A percentile compares a stretch with the other conserved stretches of the same genome.
Evolutionary conservation across 2,797 vertebrate genomes (phyloP).

Genomic region (Chaetodon trifasciatus): DNA sequence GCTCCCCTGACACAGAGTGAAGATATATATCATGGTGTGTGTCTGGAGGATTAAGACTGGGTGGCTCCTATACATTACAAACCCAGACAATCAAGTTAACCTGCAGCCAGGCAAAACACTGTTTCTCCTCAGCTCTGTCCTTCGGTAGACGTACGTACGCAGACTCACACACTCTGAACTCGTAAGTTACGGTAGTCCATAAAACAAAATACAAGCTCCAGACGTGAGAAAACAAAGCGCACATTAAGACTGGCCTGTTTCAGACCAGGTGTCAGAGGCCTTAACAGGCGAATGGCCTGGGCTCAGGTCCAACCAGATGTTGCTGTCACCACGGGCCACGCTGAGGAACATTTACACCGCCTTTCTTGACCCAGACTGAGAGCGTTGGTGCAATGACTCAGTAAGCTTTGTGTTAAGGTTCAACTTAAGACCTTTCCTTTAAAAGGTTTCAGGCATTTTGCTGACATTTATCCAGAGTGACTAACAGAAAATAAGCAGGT

Average conservation of each 20-base stretch:
- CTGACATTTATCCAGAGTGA: conserved; percentile 4
- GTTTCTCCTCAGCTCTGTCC: conserved; percentile 1
- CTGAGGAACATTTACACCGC: conserved; percentile 52
- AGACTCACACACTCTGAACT: conserved; percentile 36
- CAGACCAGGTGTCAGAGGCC: conserved; percentile 73
- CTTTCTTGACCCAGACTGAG: conserved; percentile 29
- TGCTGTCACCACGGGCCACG: conserved; percentile 45
- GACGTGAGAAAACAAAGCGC: conserved; percentile 61
- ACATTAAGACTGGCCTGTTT: conserved; percentile 48
- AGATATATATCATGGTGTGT: conserved; percentile 45
- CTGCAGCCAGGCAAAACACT: conserved; percentile 40
- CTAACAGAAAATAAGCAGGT: not conserved
- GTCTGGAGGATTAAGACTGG: conserved; percentile 43
- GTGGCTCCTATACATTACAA: conserved; percentile 50
- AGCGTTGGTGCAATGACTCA: not conserved
- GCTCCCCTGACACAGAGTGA: conserved; percentile 27
- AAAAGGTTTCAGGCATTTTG: not conserved
- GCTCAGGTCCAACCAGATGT: conserved; percentile 76
- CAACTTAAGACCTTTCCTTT: not conserved
- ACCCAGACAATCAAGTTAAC: conserved; percentile 63
- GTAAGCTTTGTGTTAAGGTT: not conserved
- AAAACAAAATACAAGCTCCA: conserved; percentile 65
- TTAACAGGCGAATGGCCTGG: conserved; percentile 53
- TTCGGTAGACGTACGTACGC: conserved; percentile 18
- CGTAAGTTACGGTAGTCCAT: conserved; percentile 67